These are phyloP conservation scores for Oryzias dopingdopingensis DNA, from an alignment of 2,797 vertebrate species.

Conservation along the genomic window DNA sequence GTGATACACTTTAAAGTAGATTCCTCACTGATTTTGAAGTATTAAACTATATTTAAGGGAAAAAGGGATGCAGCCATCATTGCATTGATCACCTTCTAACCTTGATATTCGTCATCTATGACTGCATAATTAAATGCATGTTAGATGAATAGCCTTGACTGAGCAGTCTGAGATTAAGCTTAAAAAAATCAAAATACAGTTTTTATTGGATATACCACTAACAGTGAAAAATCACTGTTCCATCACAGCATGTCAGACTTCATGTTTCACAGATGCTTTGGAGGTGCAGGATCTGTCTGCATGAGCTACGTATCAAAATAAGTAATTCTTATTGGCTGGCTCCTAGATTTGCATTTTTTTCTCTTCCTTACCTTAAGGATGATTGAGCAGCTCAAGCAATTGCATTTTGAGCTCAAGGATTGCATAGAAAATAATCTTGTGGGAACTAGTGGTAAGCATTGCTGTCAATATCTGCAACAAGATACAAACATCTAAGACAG, in stretches of 20 bases:
- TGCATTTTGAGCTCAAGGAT: conserved; percentile 56
- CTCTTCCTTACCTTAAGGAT: conserved; percentile 34
- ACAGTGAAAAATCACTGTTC: conserved; percentile 25
- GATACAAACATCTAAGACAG: conserved; percentile 69
- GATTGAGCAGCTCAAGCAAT: conserved; percentile 49
- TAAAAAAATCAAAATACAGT: conserved; percentile 37
- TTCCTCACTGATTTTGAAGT: no score
- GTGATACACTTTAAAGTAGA: conserved; percentile 1
- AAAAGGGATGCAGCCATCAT: conserved; percentile 19
- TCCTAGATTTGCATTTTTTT: conserved; percentile 35
- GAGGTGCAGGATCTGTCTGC: conserved; percentile 39
- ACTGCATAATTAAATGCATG: conserved; percentile 58
- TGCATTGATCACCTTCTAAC: conserved; percentile 19
- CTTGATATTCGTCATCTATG: conserved; percentile 27
- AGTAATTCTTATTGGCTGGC: conserved; percentile 31
- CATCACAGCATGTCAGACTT: conserved; percentile 49
- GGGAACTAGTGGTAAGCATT: conserved; percentile 64
- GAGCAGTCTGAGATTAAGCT: conserved; percentile 39
- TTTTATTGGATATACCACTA: conserved; percentile 31
- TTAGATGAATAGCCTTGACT: conserved; percentile 44
- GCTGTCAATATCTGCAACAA: conserved; percentile 68
- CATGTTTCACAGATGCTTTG: conserved; percentile 26
- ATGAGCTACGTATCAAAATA: conserved; percentile 42
- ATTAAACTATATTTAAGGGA: no score
- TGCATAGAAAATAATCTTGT: conserved; percentile 62